Base-by-base conservation (phyloP, 2,113 vertebrate species). In the Pterocles gutturalis region DNA sequence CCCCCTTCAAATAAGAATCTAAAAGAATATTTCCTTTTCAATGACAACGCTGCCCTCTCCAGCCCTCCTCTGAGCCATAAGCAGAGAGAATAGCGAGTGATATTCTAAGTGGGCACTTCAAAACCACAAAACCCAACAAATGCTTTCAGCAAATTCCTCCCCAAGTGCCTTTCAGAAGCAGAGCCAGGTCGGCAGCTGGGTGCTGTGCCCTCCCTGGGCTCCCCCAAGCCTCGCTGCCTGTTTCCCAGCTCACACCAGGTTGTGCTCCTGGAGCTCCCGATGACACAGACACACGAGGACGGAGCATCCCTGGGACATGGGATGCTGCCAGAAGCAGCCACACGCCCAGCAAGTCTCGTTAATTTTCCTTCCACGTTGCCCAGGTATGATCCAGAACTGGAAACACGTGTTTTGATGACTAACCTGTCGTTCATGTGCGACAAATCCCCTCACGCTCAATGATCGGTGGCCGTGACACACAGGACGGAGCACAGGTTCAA, bases 151-250 rank as follows among this genome's bases (percentile, higher is more conserved):
- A 49, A 77, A 61, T 61, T 41, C 62, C 58, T 54, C 89, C 93
- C 67, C 83, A 93, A 89, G 95, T 96, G 96, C 96, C 94, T 96
- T 96, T 60, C 20, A 9, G 66, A 9, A 31, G 78, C 54, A 20
- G 54, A 15, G 54, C 3, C 1, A 64, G 51, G 94, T 10, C 58
- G 46, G 65, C 2, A 10, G 38, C 6, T 21, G 38, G 46, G 18
- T 26, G 36, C 83, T 46, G 57, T 17, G 73, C 48, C 60, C 90
- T 57, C 45, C 29, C 45, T 62, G 53, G n/a, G 17, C 49, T 36
- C 4, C 67, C 25, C 1, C 49, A 11, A 41, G 14, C 24, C 25
- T 13, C 24, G 55, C 58, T 73, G 69, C 69, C 24, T 5, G 1
- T 22, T 64, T 49, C 61, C 2, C 4, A 41, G 57, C 83, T 69